These are phyloP conservation scores for Montipora cactus DNA, from an alignment of 64 coral and sea anemone species.

Conservation along the genomic window DNA sequence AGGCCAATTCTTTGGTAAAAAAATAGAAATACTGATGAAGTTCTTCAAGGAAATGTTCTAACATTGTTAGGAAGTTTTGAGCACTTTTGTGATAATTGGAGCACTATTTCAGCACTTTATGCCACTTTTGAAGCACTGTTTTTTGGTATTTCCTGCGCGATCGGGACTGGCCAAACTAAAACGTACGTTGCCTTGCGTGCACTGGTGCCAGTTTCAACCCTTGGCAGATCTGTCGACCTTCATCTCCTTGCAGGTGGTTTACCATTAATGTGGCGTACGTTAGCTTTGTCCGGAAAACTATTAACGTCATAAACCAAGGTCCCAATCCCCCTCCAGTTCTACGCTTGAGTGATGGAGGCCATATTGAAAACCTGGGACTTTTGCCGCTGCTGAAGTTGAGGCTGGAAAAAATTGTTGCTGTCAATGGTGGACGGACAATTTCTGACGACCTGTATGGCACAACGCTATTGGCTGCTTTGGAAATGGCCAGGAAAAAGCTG, in stretches of 20 bases:
- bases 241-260: slow-evolving; percentile 51
- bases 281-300: slow-evolving; percentile 67
- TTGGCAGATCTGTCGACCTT: background rate
- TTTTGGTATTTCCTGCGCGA: too few relatives aligned
- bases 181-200: too few relatives aligned
- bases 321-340: slow-evolving; percentile 64
- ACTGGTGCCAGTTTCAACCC: too few relatives aligned
- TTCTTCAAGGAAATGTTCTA: too few relatives aligned
- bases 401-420: slow-evolving; percentile 63
- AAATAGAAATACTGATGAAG: too few relatives aligned
- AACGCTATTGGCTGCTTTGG: slow-evolving; percentile 42
- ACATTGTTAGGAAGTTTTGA: too few relatives aligned
- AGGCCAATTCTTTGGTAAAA: too few relatives aligned
- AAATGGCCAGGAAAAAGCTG: slow-evolving; percentile 72
- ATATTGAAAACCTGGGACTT: slow-evolving; percentile 75
- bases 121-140: too few relatives aligned
- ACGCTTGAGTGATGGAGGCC: slow-evolving; percentile 76
- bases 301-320: slow-evolving; percentile 57
- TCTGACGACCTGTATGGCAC: slow-evolving; percentile 17
- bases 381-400: slow-evolving; percentile 50
- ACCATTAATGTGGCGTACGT: slow-evolving; percentile 70
- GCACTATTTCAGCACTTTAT: too few relatives aligned
- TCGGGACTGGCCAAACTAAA: too few relatives aligned
- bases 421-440: slow-evolving; percentile 54
- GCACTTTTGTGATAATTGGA: too few relatives aligned